Evolutionary conservation across 2,888 invertebrate genomes (phyloP).

Genomic region (Nymphalis c-album): DNA sequence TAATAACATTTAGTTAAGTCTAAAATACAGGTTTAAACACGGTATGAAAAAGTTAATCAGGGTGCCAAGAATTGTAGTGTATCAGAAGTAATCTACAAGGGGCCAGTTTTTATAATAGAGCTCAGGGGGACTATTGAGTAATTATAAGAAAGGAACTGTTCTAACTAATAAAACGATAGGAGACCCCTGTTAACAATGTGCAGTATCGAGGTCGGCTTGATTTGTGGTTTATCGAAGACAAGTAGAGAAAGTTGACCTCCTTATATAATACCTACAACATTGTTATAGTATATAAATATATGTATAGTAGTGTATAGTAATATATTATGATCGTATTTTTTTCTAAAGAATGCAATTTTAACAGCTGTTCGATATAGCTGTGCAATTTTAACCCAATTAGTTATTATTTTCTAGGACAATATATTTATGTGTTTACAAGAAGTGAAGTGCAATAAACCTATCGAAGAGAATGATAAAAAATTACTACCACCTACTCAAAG

Average conservation of each 20-base stretch:
- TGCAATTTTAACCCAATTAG: too few relatives aligned
- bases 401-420: too few relatives aligned
- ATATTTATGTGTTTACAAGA: too few relatives aligned
- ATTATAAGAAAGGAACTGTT: slow-evolving; percentile 20
- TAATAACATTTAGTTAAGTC: neutral
- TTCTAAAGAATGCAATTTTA: too few relatives aligned
- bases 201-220: slow-evolving; percentile 23
- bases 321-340: too few relatives aligned
- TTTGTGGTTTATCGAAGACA: slow-evolving; percentile 30
- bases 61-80: neutral
- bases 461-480: too few relatives aligned
- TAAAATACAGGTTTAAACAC: neutral
- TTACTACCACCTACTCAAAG: too few relatives aligned
- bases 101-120: slow-evolving; percentile 3
- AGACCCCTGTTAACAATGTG: slow-evolving; percentile 21
- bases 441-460: too few relatives aligned
- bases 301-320: neutral
- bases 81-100: slow-evolving; percentile 1
- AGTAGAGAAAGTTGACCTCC: slow-evolving; percentile 22
- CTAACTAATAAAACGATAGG: slow-evolving; percentile 20
- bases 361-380: too few relatives aligned
- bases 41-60: neutral
- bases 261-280: slow-evolving; percentile 5
- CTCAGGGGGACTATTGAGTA: slow-evolving; percentile 7
- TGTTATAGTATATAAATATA: slow-evolving; percentile 1